These are phyloP conservation scores for Heterodera carotae DNA, from an alignment of 1,140 invertebrate genomes.

Conservation along the genomic window DNA sequence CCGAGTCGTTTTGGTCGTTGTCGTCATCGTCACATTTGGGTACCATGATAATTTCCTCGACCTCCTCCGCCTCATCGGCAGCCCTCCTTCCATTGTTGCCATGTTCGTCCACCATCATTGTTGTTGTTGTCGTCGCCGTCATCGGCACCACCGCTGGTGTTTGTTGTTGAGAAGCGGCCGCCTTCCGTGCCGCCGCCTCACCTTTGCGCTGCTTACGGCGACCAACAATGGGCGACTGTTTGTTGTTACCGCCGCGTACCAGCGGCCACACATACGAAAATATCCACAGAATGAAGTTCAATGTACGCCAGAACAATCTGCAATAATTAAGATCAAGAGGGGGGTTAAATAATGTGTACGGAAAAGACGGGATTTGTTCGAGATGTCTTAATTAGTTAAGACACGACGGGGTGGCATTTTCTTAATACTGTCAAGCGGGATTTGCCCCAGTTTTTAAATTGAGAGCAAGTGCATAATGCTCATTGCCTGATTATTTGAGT, in stretches of 20 bases:
- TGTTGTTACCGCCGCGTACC: slow-evolving; percentile 22
- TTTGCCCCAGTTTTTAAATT: neutral
- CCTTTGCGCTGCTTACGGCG: slow-evolving; percentile 30
- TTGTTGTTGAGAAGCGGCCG: too few species aligned
- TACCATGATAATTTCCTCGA: too few species aligned
- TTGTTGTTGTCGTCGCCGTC: neutral
- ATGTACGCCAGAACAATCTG: slow-evolving; percentile 35
- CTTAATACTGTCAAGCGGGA: neutral
- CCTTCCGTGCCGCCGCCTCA: slow-evolving; percentile 13
- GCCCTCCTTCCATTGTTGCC: slow-evolving; percentile 17
- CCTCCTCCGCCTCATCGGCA: too few species aligned
- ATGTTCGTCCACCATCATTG: neutral
- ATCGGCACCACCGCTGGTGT: too few species aligned
- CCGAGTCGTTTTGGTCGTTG: too few species aligned
- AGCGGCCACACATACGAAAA: slow-evolving; percentile 44
- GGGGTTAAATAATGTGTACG: neutral
- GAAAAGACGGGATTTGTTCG: neutral
- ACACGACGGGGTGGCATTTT: too few species aligned
- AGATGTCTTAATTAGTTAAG: too few species aligned
- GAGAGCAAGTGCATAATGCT: too few species aligned
- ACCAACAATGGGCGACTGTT: neutral
- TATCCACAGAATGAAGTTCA: slow-evolving; percentile 45
- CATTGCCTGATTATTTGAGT: too few species aligned
- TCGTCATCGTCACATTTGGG: too few species aligned
- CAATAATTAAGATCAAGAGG: neutral